Conservation (phyloP, 2,888 invertebrate species). For the Drosophila putrida region DNA sequence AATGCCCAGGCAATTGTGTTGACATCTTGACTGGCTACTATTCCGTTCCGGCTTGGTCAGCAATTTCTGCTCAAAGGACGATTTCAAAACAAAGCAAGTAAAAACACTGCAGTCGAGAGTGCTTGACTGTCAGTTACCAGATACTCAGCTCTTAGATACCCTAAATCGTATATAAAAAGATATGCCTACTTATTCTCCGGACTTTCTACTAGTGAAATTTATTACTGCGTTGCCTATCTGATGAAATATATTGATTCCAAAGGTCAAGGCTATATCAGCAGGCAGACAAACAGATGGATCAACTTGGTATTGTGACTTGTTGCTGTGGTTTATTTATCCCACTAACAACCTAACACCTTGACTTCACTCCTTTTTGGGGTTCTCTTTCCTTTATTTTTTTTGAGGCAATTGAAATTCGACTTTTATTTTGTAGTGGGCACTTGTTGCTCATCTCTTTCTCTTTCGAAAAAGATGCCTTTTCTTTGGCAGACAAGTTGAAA, state of each 20-base stretch:
- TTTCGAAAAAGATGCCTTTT: conserved; percentile 33
- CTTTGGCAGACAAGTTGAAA: conserved; percentile 46
- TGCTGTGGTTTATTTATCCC: conserved; percentile 17
- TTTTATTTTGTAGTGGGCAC: conserved; percentile 58
- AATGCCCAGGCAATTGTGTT: conserved; percentile 48
- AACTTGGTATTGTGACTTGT: conserved; percentile 2
- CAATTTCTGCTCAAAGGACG: not conserved
- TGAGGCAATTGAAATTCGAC: conserved; percentile 59
- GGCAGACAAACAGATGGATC: not conserved
- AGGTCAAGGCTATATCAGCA: not conserved
- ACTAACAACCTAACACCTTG: conserved; percentile 42
- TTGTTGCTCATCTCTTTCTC: conserved; percentile 57
- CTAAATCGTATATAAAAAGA: not conserved
- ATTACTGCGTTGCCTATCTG: not conserved
- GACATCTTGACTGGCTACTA: conserved; percentile 21
- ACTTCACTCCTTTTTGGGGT: conserved; percentile 32
- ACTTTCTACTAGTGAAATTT: not conserved
- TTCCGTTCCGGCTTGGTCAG: conserved; percentile 2
- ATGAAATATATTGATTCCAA: not conserved
- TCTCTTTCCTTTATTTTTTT: conserved; percentile 22
- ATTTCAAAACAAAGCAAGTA: not conserved
- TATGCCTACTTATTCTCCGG: not conserved
- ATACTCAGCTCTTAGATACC: not conserved
- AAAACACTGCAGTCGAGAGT: not conserved
- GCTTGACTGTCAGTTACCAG: not conserved